phyloP scores from a whole-genome alignment of 2,113 vertebrate genomes.

The Megalops atlanticus region DNA sequence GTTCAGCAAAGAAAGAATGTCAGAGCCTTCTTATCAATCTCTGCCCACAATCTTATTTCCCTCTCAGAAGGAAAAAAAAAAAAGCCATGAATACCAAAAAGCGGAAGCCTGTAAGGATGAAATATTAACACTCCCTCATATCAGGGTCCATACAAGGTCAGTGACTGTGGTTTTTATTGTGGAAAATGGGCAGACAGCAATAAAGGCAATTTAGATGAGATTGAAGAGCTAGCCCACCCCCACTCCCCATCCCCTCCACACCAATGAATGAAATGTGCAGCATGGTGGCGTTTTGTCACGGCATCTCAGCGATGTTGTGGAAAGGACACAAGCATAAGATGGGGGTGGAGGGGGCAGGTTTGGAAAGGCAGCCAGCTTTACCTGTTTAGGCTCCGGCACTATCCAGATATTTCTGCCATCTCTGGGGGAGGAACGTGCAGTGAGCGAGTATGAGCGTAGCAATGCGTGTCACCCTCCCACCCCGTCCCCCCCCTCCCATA shows the following conservation, averaged over 20 bases:
- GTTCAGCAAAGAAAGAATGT: not conserved
- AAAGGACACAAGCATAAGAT: not conserved
- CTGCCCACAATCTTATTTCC: constrained; percentile 40
- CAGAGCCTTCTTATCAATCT: constrained; percentile 37
- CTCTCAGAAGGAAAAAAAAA: constrained; percentile 34
- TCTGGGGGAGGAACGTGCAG: constrained; percentile 18
- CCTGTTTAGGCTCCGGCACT: not conserved
- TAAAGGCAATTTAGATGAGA: constrained; percentile 49
- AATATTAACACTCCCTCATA: constrained; percentile 63
- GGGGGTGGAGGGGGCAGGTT: not conserved
- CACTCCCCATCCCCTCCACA: constrained; percentile 46
- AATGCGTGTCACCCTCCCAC: too few relatives aligned
- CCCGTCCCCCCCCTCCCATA: constrained; percentile 46
- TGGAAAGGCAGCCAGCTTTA: not conserved
- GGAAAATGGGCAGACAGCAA: constrained; percentile 52
- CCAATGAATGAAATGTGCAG: constrained; percentile 52
- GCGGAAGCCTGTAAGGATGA: constrained; percentile 50
- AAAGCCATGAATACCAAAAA: constrained; percentile 13
- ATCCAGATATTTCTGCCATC: constrained; percentile 26
- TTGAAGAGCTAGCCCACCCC: constrained; percentile 60
- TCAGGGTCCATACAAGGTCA: constrained; percentile 62
- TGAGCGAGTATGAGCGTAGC: constrained; percentile 14
- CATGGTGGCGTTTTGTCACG: constrained; percentile 41
- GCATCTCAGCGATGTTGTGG: constrained; percentile 18
- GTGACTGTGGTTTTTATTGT: constrained; percentile 52